These are phyloP conservation scores for Actinopyga echinites DNA, from an alignment of 53 echinoderm and acorn worm species.

Conservation along the genomic window DNA sequence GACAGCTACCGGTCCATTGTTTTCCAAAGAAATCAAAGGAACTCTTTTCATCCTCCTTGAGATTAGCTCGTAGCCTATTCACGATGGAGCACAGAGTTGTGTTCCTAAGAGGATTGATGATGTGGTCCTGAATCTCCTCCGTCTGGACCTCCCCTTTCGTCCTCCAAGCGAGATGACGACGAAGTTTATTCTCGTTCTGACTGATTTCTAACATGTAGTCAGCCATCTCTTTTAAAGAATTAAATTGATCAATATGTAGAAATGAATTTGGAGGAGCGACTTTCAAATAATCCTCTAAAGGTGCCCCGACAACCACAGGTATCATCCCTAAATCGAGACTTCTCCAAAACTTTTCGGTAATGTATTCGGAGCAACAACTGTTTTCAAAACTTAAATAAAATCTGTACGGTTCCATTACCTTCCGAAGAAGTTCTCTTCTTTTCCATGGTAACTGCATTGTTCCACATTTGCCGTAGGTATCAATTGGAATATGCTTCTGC, in stretches of 20 bases:
- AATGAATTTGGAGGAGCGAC: slow-evolving; percentile 33
- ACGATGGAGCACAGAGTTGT: slow-evolving; percentile 18
- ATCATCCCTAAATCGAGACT: slow-evolving; percentile 34
- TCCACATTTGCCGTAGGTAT: slow-evolving; percentile 33
- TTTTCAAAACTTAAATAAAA: slow-evolving; percentile 42
- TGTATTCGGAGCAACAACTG: slow-evolving; percentile 35
- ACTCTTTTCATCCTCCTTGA: not conserved
- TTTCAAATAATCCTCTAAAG: slow-evolving; percentile 7
- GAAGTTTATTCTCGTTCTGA: not conserved
- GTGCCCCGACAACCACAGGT: slow-evolving; percentile 37
- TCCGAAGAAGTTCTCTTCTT: slow-evolving; percentile 5
- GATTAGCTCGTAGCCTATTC: not conserved
- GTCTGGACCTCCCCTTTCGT: not conserved
- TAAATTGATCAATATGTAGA: slow-evolving; percentile 31
- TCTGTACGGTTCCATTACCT: slow-evolving; percentile 23
- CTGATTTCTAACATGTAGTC: slow-evolving; percentile 8
- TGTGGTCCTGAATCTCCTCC: slow-evolving; percentile 32
- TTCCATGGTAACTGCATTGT: slow-evolving; percentile 20
- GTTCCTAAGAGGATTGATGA: slow-evolving; percentile 19
- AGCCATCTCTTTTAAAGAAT: slow-evolving; percentile 27
- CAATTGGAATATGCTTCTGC: slow-evolving; percentile 16
- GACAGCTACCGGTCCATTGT: slow-evolving; percentile 15
- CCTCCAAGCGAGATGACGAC: slow-evolving; percentile 11
- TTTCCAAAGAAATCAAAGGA: slow-evolving; percentile 15
- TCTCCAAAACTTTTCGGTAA: slow-evolving; percentile 41